Evolutionary conservation across 2,797 vertebrate species (phyloP), one percentile per base, ranked within the genome.

Genomic region (Lacerta agilis): DNA sequence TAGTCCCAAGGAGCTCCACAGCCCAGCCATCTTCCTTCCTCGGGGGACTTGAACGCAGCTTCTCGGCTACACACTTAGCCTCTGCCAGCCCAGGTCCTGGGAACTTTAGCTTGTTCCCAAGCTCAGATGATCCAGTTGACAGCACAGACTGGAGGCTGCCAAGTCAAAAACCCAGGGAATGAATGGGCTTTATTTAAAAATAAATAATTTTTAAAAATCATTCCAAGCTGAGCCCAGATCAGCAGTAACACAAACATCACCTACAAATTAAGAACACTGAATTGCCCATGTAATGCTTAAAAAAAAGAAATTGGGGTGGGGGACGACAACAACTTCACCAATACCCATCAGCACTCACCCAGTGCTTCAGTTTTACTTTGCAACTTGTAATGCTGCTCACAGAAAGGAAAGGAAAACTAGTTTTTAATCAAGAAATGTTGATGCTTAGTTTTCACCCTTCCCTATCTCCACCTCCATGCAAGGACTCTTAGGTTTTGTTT

Each of bases 41-140:
- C 89, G 23, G 69, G 89, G 82, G 89, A 91, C 75, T 87, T 89
- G 90, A 94, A 91, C 0, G 0, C 93, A 86, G 83, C 38, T 89
- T 95, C 92, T 93, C 89, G 89, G 92, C 38, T 93, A 93, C 84
- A 86, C 61, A 86, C 90, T 94, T 94, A 95, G 89, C 89, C 91
- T 94, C 89, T 95, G 92, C 94, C 95, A 95, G 91, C 90, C 91
- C 92, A 91, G 94, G 94, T 94, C 95, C 95, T 95, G 95, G 95
- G 95, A 96, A 96, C 91, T 93, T 91, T 87, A 93, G 82, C 93
- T 94, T 92, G 92, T 95, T 95, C 90, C 86, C 93, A 93, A 94
- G 94, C 82, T 95, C 90, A 94, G 85, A 94, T 93, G 92, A 94
- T 94, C 90, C 86, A 95, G 85, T 82, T 94, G 94, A 96, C 93